Evolutionary conservation across 2,113 vertebrate species (phyloP).

Genomic region (Pachycephala philippinensis): DNA sequence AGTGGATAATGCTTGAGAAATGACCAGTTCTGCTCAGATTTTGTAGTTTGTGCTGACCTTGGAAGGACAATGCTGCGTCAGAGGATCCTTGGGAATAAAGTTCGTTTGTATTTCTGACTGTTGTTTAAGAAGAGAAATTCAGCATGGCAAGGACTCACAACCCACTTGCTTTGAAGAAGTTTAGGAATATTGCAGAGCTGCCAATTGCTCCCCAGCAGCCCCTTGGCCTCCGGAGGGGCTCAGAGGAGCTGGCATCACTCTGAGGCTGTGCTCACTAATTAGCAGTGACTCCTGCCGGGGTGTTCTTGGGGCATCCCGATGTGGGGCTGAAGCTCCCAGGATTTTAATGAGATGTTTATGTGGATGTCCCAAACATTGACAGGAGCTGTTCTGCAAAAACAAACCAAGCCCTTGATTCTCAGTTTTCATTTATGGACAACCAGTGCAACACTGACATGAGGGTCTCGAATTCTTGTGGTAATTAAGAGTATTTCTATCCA

Average conservation of each 20-base stretch:
- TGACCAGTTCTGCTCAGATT: not conserved
- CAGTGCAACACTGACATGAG: not conserved
- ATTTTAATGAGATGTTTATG: not conserved
- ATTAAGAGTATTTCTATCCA: not conserved
- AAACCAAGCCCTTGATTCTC: not conserved
- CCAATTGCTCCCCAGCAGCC: not conserved
- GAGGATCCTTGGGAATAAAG: not conserved
- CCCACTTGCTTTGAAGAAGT: not conserved
- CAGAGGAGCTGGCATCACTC: not conserved
- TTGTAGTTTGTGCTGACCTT: not conserved
- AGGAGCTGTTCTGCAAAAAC: not conserved
- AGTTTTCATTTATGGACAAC: not conserved
- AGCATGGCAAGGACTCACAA: not conserved
- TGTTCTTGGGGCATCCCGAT: not conserved
- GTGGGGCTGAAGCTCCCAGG: not conserved
- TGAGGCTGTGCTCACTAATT: not conserved
- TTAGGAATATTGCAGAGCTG: not conserved
- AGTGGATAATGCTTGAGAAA: not conserved
- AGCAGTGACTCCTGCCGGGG: not conserved
- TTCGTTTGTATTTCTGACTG: not conserved
- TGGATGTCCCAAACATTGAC: not conserved
- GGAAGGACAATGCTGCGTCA: not conserved
- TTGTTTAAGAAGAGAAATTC: not conserved
- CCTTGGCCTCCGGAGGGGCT: not conserved
- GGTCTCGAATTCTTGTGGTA: not conserved